Evolutionary conservation across 2,797 vertebrate species (phyloP).

Genomic region (Peromyscus attwateri): DNA sequence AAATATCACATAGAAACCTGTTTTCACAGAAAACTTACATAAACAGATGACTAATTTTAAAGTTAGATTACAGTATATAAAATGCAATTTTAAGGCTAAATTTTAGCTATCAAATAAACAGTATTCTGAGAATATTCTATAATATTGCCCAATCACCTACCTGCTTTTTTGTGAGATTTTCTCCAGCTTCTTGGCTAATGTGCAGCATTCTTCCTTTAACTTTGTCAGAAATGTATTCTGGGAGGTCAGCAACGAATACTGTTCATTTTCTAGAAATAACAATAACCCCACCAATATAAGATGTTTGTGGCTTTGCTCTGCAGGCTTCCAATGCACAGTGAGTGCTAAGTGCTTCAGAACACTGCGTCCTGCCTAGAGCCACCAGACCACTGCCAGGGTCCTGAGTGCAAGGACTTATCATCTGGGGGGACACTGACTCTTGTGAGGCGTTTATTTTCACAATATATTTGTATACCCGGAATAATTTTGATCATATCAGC

Average conservation of each 20-base stretch:
- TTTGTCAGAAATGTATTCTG: slow-evolving; percentile 94
- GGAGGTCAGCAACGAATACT: slow-evolving; percentile 92
- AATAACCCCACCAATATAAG: slow-evolving; percentile 71
- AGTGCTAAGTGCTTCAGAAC: slow-evolving; percentile 31
- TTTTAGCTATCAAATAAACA: slow-evolving; percentile 26
- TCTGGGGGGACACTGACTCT: slow-evolving; percentile 15
- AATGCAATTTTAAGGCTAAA: slow-evolving; percentile 49
- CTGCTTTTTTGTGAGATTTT: slow-evolving; percentile 91
- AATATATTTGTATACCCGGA: slow-evolving; percentile 39
- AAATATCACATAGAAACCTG: slow-evolving; percentile 41
- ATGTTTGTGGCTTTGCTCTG: slow-evolving; percentile 24
- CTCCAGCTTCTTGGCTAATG: slow-evolving; percentile 91
- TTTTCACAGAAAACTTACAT: slow-evolving; percentile 37
- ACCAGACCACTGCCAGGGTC: slow-evolving; percentile 35
- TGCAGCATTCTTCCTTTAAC: slow-evolving; percentile 93
- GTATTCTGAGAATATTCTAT: neutral
- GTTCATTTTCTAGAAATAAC: slow-evolving; percentile 91
- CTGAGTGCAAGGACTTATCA: slow-evolving; percentile 24
- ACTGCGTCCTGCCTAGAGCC: neutral
- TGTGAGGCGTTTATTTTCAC: slow-evolving; percentile 58
- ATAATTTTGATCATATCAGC: slow-evolving; percentile 60
- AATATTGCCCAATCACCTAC: slow-evolving; percentile 87
- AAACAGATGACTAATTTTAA: slow-evolving; percentile 26
- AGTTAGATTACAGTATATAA: neutral
- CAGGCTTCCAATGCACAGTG: neutral